Evolutionary conservation across 2,113 vertebrate species (phyloP).

Genomic region (Cariama cristata): DNA sequence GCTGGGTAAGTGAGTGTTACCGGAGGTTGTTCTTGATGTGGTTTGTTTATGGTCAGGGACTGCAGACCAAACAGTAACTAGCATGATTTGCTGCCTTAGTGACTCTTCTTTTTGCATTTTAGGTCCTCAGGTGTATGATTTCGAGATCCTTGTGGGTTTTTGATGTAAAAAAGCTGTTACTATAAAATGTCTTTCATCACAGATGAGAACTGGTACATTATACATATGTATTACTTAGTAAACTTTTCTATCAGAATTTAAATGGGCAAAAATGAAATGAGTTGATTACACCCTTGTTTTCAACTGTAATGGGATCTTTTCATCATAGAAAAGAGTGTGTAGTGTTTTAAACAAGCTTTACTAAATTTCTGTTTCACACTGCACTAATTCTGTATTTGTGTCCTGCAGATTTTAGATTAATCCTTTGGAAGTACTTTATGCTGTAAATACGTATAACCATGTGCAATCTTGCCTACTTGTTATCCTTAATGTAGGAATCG

Average conservation of each 20-base stretch:
- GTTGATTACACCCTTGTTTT: not conserved
- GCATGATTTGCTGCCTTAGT: not conserved
- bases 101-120: not conserved
- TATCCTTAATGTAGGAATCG: not conserved
- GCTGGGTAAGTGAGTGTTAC: slow-evolving; percentile 82
- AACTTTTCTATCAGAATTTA: not conserved
- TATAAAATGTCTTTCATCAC: not conserved
- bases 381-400: not conserved
- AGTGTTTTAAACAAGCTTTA: not conserved
- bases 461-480: not conserved
- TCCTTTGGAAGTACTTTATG: not conserved
- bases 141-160: not conserved
- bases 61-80: not conserved
- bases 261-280: not conserved
- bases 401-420: not conserved
- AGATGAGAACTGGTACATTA: not conserved
- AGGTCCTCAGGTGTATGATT: not conserved
- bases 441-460: not conserved
- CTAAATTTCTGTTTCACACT: not conserved
- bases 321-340: not conserved
- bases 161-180: not conserved
- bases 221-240: not conserved
- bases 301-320: not conserved
- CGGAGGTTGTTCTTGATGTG: not conserved
- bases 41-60: not conserved